Percentiles rank a stretch among this genome's conserved stretches.
Evolutionary conservation across 2,888 invertebrate genomes (phyloP).

Genomic region (Drosophila parthenogenetica): DNA sequence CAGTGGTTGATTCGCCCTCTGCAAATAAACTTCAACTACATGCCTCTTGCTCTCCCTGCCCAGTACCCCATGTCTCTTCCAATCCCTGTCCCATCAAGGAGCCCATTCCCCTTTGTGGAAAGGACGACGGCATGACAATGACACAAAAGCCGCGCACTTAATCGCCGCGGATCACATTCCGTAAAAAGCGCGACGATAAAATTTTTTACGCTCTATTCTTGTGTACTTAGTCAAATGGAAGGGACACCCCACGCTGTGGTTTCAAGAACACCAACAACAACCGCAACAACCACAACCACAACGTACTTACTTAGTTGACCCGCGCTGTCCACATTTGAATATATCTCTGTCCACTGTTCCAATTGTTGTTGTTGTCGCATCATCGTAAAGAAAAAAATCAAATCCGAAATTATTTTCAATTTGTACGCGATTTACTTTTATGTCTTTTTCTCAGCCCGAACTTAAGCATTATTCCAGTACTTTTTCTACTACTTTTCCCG

Average conservation of each 20-base stretch:
- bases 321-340: slow-evolving; percentile 60
- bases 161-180: slow-evolving; percentile 83
- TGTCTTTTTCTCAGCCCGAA: slow-evolving; percentile 65
- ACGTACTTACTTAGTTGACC: slow-evolving; percentile 50
- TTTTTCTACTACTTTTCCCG: background rate
- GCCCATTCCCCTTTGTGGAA: slow-evolving; percentile 33
- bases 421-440: slow-evolving; percentile 84
- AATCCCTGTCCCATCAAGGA: slow-evolving; percentile 15
- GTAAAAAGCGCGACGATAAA: slow-evolving; percentile 82
- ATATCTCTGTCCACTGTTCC: slow-evolving; percentile 54
- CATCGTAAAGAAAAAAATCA: slow-evolving; percentile 82
- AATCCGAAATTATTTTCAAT: slow-evolving; percentile 84
- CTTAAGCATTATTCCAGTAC: slow-evolving; percentile 42
- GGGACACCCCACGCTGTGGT: slow-evolving; percentile 43
- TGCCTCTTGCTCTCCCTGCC: slow-evolving; percentile 27
- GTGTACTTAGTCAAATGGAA: slow-evolving; percentile 80
- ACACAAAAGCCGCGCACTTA: slow-evolving; percentile 83
- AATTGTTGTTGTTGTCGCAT: slow-evolving; percentile 61
- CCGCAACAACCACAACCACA: background rate
- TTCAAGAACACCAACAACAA: slow-evolving; percentile 8
- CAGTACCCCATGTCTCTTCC: slow-evolving; percentile 28
- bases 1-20: slow-evolving; percentile 52
- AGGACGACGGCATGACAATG: slow-evolving; percentile 78
- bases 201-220: slow-evolving; percentile 75
- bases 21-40: slow-evolving; percentile 66